These are phyloP conservation scores for sheep (Ovis aries) DNA, from an alignment of 2,113 vertebrate genomes.

Conservation along the genomic window ARS-UI_Ramb_v3.0 NC_056058.1:19574001-19574500, in stretches of 20 bases:
- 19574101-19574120: neutral
- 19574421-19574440: conserved; percentile 91
- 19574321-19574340: conserved; percentile 83
- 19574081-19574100: neutral
- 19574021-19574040: neutral
- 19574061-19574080: neutral
- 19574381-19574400: conserved; percentile 95
- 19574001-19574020: neutral
- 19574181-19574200: neutral
- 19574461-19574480: conserved; percentile 91
- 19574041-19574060: neutral
- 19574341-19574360: conserved; percentile 97
- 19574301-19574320: neutral
- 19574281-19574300: neutral
- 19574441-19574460: conserved; percentile 91
- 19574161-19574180: neutral
- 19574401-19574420: conserved; percentile 95
- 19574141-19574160: neutral
- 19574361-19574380: conserved; percentile 95
- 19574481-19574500: conserved; percentile 95
- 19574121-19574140: neutral
- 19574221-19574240: neutral
- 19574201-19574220: neutral
- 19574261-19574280: neutral
- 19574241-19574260: neutral